Conservation (phyloP, 2,888 invertebrate species). For the Allacma fusca region DNA sequence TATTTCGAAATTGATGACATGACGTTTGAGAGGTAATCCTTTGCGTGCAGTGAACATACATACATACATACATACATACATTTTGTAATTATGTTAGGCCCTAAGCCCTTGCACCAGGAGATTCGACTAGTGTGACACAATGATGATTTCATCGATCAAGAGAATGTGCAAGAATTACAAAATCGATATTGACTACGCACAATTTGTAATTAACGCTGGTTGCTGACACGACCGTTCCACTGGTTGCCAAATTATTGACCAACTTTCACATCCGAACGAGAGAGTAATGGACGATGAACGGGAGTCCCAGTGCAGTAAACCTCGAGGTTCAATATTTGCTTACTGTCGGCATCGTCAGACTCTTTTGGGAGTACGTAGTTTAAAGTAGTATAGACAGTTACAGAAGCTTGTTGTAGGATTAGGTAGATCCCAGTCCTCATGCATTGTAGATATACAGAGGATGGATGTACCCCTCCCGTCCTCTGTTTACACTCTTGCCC, state of each 20-base stretch:
- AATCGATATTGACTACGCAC: slow-evolving; percentile 16
- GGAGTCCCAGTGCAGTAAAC: not conserved
- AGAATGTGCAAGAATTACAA: not conserved
- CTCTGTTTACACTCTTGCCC: slow-evolving; percentile 2
- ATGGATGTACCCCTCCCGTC: not conserved
- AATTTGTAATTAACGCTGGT: not conserved
- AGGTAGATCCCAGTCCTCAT: not conserved
- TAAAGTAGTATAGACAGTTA: slow-evolving; percentile 12
- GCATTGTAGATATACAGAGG: not conserved
- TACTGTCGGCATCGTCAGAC: slow-evolving; percentile 1
- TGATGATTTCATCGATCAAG: not conserved
- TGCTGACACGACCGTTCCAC: not conserved
- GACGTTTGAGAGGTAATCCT: no score
- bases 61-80: no score
- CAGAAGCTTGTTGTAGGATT: not conserved
- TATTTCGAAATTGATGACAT: no score
- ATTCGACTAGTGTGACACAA: no score
- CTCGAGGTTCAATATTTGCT: slow-evolving; percentile 6
- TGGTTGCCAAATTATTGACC: slow-evolving; percentile 12
- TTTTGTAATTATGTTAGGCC: no score
- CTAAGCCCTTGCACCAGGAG: no score
- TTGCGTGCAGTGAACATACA: no score
- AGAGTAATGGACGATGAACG: not conserved
- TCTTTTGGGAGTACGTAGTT: not conserved
- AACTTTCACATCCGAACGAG: not conserved